phyloP scores from a whole-genome alignment of 2,113 vertebrate species.

The Austrofundulus limnaeus region DNA sequence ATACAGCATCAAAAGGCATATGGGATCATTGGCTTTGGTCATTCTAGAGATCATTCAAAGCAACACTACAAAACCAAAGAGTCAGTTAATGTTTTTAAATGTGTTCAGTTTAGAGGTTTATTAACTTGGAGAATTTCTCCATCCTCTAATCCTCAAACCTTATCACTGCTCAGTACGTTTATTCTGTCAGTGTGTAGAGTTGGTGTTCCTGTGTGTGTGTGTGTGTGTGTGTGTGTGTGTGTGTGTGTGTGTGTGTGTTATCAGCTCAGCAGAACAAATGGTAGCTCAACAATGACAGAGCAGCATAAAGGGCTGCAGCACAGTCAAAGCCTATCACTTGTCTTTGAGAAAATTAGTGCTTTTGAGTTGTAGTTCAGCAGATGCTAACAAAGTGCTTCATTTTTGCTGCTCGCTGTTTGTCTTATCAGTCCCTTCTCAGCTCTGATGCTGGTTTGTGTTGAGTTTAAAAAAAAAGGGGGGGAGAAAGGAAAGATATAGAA shows the following conservation, averaged over 20 bases:
- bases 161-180: conserved; percentile 42
- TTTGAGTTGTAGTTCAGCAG: conserved; percentile 39
- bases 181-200: conserved; percentile 15
- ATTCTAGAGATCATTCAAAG: too few relatives aligned
- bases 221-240: too few relatives aligned
- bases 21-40: neutral
- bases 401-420: conserved; percentile 29
- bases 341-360: conserved; percentile 46
- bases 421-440: conserved; percentile 16
- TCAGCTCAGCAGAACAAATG: conserved; percentile 43
- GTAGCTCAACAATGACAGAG: conserved; percentile 38
- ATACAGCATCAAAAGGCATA: too few relatives aligned
- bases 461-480: conserved; percentile 17
- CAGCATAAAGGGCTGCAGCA: neutral
- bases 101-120: conserved; percentile 40
- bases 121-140: conserved; percentile 47
- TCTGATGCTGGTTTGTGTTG: conserved; percentile 19
- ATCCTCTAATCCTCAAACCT: conserved; percentile 46
- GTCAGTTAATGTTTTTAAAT: conserved; percentile 36
- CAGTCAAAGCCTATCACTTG: conserved; percentile 36
- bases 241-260: conserved; percentile 22
- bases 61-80: conserved; percentile 18
- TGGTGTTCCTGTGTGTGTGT: neutral
- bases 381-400: conserved; percentile 24
- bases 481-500: neutral